phyloP scores from a whole-genome alignment of 2,888 invertebrate genomes.

The Stenotaenia linearis region DNA sequence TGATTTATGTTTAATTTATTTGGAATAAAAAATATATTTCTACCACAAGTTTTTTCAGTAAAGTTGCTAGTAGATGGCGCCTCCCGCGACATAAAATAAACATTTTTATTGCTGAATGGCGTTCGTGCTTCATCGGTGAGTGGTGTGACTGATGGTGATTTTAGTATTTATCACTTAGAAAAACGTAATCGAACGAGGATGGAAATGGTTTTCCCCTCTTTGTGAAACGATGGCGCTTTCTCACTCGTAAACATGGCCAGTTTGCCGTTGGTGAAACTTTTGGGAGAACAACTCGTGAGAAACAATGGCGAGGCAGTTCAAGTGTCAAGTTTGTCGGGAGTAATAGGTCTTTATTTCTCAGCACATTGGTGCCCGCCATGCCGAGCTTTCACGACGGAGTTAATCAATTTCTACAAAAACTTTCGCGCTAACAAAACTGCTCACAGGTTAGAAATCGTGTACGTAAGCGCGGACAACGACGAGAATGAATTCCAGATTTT shows the following conservation, averaged over 20 bases:
- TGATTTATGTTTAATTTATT: too few relatives aligned
- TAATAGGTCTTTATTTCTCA: constrained; percentile 52
- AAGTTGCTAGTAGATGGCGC: background rate
- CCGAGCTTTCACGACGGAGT: constrained; percentile 49
- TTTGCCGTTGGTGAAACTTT: background rate
- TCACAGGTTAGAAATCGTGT: background rate
- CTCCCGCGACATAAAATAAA: too few relatives aligned
- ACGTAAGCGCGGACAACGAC: background rate
- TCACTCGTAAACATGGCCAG: background rate
- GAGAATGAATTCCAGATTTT: background rate
- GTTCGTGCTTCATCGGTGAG: background rate
- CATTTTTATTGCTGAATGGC: background rate
- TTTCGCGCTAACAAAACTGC: background rate
- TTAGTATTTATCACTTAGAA: background rate
- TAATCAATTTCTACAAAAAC: constrained; percentile 48
- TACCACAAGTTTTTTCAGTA: too few relatives aligned
- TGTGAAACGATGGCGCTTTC: background rate
- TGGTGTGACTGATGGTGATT: background rate
- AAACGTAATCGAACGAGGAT: background rate
- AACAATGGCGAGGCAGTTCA: constrained; percentile 39
- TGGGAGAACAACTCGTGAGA: constrained; percentile 36
- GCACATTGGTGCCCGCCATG: constrained; percentile 55
- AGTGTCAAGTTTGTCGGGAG: constrained; percentile 33
- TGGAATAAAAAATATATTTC: too few relatives aligned
- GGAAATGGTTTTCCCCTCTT: background rate